Evolutionary conservation across 2,113 vertebrate species (phyloP), one percentile per base, ranked within the genome.

Genomic region (Pipra filicauda): DNA sequence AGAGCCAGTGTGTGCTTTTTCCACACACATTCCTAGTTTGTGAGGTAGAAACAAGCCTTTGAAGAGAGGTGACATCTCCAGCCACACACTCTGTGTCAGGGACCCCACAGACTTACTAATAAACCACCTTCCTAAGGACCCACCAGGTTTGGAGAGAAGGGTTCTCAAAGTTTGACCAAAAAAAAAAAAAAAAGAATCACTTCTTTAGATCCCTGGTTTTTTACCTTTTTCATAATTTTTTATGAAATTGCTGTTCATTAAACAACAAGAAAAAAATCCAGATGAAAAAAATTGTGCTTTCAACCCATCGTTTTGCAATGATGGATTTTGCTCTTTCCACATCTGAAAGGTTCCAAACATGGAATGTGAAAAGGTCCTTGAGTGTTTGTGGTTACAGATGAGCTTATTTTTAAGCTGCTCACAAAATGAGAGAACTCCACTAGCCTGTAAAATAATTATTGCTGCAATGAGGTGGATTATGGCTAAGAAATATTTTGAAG

Each of bases 41-140:
- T 12, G 48, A 78, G 41, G 23, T 3, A 43, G 69, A 52, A 80
- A 33, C 2, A 37, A 91, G 41, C 9, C 12, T 5, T 3, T 31
- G 65, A 58, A 41, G n/a, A 39, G 35, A 77, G 21, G 12, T 58
- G 61, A 6, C 17, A 15, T 41, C 39, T 67, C 19, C 31, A 78
- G 21, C 12, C 73, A 26, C 3, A 4, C 0, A 0, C 26, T 54
- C 20, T 13, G 8, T 16, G 14, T 4, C 2, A 3, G 14, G 6
- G 3, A 33, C 8, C n/a, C 44, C 26, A 31, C 33, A 75, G 24
- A 20, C 8, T 27, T 6, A 31, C 8, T 67, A 49, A 72, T 6
- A 64, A 86, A 79, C 14, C 9, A 26, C 28, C 20, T 35, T 55
- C 28, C 31, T 35, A 54, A 70, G 15, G 35, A 51, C 24, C 33